phyloP scores from a whole-genome alignment of 2,797 vertebrate species.

The Chelonia mydas region DNA sequence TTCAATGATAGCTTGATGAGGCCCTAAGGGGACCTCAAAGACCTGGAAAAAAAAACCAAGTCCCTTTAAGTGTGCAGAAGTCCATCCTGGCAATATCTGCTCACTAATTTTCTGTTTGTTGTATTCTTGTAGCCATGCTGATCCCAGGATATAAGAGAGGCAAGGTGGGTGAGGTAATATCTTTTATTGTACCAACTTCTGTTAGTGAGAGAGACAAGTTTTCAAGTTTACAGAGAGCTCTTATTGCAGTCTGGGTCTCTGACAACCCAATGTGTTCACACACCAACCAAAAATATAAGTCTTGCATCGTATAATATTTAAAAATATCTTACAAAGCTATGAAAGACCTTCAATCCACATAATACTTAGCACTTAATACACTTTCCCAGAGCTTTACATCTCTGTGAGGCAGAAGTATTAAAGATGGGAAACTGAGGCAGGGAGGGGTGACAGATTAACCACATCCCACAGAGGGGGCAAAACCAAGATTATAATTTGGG shows the following conservation, averaged over 20 bases:
- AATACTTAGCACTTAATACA: background rate
- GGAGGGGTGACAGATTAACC: background rate
- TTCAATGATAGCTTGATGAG: background rate
- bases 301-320: background rate
- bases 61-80: background rate
- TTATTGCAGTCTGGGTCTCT: background rate
- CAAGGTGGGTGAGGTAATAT: background rate
- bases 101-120: background rate
- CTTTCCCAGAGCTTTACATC: background rate
- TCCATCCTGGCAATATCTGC: background rate
- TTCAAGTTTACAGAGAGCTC: background rate
- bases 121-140: background rate
- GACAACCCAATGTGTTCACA: background rate
- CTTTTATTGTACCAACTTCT: background rate
- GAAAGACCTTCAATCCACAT: background rate
- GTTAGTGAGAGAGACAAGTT: background rate
- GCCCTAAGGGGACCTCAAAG: background rate
- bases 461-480: accelerated
- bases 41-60: constrained; percentile 21
- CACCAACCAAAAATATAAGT: accelerated
- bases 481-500: accelerated
- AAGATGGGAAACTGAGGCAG: background rate
- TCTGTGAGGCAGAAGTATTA: background rate
- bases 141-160: background rate
- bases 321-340: background rate